phyloP scores from a whole-genome alignment of 2,888 invertebrate species.

The Atethmia centrago region DNA sequence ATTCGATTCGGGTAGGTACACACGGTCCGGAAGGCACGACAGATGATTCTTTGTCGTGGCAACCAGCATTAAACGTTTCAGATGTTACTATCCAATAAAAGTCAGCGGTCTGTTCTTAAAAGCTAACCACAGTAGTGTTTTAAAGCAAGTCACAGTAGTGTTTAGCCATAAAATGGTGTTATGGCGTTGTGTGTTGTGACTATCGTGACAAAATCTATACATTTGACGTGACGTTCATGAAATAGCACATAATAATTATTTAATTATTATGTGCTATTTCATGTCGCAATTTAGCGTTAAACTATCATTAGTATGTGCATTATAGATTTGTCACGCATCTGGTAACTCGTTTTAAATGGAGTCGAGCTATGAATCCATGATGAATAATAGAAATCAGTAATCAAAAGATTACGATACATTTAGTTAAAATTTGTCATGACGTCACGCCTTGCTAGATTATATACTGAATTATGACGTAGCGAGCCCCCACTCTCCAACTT shows the following conservation, averaged over 20 bases:
- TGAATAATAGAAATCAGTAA: no score
- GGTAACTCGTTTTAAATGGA: no score
- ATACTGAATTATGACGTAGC: no score
- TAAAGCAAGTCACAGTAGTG: not conserved
- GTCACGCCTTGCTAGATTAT: no score
- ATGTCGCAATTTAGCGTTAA: no score
- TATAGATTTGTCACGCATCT: no score
- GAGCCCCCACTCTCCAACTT: no score
- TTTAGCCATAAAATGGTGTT: not conserved
- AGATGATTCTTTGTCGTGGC: not conserved
- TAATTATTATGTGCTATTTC: no score
- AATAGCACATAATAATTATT: not conserved
- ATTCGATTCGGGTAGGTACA: not conserved
- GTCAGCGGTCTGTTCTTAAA: not conserved
- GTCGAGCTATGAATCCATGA: no score
- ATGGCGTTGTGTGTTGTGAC: not conserved
- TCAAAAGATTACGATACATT: no score
- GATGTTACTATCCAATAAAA: constrained; percentile 8
- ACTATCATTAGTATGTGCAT: constrained; percentile 9
- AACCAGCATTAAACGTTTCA: not conserved
- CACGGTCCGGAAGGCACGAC: not conserved
- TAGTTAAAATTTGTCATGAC: no score
- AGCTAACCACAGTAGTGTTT: no score
- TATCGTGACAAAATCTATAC: not conserved
- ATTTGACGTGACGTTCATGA: not conserved